Percentiles rank a stretch among this genome's conserved stretches.
These are phyloP conservation scores for Unio delphinus DNA, from an alignment of 2,888 invertebrate species.

Conservation along the genomic window DNA sequence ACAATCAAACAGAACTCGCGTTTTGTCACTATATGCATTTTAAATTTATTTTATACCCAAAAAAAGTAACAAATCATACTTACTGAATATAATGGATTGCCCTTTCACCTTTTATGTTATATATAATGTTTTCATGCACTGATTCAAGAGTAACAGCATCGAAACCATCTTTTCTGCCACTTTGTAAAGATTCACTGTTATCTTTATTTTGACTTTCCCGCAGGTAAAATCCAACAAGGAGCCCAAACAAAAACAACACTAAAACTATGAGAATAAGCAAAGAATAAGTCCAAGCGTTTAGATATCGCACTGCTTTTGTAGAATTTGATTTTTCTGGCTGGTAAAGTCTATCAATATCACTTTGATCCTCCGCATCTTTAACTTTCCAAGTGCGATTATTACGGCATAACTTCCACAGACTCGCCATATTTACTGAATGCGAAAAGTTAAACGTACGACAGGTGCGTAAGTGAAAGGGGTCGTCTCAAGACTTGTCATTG, in stretches of 20 bases:
- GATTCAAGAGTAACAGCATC: conserved; percentile 30
- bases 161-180: conserved; percentile 31
- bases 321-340: conserved; percentile 21
- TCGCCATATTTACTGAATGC: conserved; percentile 41
- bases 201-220: conserved; percentile 42
- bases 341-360: conserved; percentile 38
- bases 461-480: conserved; percentile 21
- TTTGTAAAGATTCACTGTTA: conserved; percentile 5
- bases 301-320: conserved; percentile 29
- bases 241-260: conserved; percentile 51
- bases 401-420: conserved; percentile 24
- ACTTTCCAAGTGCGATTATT: conserved; percentile 43
- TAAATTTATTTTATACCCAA: too few relatives aligned
- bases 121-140: conserved; percentile 53
- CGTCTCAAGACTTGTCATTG: conserved; percentile 9
- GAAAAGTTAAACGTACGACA: conserved; percentile 6
- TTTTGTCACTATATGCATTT: too few relatives aligned
- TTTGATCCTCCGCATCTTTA: conserved; percentile 36
- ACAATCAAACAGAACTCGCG: too few relatives aligned
- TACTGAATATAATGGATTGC: conserved; percentile 43
- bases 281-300: conserved; percentile 47
- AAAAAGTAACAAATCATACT: conserved; percentile 6
- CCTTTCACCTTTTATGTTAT: conserved; percentile 43
- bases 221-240: conserved; percentile 55
- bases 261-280: conserved; percentile 41